Evolutionary conservation across 2,797 vertebrate genomes (phyloP).

Genomic region (Poecilia wingei): DNA sequence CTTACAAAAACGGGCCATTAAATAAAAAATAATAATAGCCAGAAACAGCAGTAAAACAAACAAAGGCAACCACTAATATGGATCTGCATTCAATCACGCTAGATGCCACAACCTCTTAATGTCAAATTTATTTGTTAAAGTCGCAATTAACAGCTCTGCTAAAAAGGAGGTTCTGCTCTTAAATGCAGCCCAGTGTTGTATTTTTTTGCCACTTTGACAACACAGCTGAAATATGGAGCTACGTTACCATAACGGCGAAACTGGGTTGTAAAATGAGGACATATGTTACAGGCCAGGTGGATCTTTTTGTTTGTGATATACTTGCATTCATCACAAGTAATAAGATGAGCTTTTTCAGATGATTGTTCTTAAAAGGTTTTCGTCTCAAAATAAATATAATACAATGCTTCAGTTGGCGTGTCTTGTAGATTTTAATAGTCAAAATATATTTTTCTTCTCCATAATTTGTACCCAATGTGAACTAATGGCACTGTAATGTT

Average conservation of each 20-base stretch:
- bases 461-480: neutral
- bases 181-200: neutral
- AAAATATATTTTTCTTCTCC: neutral
- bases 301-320: neutral
- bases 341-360: neutral
- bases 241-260: neutral
- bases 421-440: neutral
- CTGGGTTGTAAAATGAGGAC: neutral
- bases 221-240: neutral
- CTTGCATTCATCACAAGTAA: neutral
- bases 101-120: slow-evolving; percentile 31
- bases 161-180: neutral
- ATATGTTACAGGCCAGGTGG: neutral
- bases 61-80: slow-evolving; percentile 62
- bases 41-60: slow-evolving; percentile 15
- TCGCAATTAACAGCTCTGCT: neutral
- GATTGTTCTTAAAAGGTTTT: neutral
- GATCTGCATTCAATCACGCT: slow-evolving; percentile 77
- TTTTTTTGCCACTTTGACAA: neutral
- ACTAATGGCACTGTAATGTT: neutral
- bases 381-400: neutral
- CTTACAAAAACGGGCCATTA: slow-evolving; percentile 52
- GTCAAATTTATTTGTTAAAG: slow-evolving; percentile 9
- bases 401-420: neutral
- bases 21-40: slow-evolving; percentile 10